Evolutionary conservation across 2,113 vertebrate genomes (phyloP).

Genomic region (Mirza zaza): DNA sequence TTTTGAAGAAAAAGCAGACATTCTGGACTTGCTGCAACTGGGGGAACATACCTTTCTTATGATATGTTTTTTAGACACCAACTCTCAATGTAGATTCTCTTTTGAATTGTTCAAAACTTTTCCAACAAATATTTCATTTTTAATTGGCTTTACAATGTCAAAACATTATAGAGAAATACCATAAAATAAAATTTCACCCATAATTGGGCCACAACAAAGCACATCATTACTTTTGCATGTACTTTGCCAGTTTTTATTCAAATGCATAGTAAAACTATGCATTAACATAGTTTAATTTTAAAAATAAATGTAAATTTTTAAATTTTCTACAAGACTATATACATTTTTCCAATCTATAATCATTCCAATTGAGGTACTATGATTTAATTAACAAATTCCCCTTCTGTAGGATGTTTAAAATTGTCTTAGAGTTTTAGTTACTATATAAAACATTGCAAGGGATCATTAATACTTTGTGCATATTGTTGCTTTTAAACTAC

Average conservation of each 20-base stretch:
- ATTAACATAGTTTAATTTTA: background rate
- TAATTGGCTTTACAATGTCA: background rate
- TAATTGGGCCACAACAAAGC: background rate
- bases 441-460: background rate
- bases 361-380: background rate
- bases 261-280: too few species aligned
- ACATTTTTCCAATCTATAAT: background rate
- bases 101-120: background rate
- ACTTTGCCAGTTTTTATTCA: background rate
- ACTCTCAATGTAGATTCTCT: slow-evolving; percentile 3
- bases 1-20: slow-evolving; percentile 23
- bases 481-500: background rate
- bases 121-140: slow-evolving; percentile 2
- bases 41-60: background rate
- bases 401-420: background rate
- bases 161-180: background rate
- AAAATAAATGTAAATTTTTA: slow-evolving; percentile 24
- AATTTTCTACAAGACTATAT: background rate
- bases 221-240: background rate
- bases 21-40: slow-evolving; percentile 6
- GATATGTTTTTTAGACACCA: background rate
- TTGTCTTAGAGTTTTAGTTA: slow-evolving; percentile 9
- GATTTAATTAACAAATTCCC: slow-evolving; percentile 15
- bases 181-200: background rate
- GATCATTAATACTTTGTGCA: background rate